These are phyloP conservation scores for Lithodes maja DNA, from an alignment of 2,888 invertebrate genomes.

Conservation along the genomic window DNA sequence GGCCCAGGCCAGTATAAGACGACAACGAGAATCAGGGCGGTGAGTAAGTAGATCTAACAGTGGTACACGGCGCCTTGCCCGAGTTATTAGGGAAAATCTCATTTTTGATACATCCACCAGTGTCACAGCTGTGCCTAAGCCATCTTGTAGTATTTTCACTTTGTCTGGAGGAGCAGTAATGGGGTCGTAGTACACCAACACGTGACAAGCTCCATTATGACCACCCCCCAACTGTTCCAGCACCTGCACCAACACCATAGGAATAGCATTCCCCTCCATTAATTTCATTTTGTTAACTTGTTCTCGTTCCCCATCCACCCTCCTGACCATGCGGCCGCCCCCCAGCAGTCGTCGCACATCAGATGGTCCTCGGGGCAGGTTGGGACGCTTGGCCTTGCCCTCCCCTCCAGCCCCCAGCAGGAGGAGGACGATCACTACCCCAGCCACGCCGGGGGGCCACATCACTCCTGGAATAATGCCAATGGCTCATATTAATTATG, in stretches of 20 bases:
- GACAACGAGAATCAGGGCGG: slow-evolving; percentile 50
- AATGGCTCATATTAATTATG: too few relatives aligned
- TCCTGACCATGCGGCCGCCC: background rate
- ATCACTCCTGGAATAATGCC: background rate
- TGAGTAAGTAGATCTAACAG: slow-evolving; percentile 47
- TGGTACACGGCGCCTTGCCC: slow-evolving; percentile 29
- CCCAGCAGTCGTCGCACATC: slow-evolving; percentile 46
- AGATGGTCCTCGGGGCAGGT: background rate
- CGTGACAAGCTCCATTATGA: slow-evolving; percentile 36
- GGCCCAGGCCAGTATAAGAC: slow-evolving; percentile 59
- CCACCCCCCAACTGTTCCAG: slow-evolving; percentile 45
- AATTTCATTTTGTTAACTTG: background rate
- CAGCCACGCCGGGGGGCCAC: background rate
- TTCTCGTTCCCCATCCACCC: background rate
- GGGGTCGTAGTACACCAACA: slow-evolving; percentile 59
- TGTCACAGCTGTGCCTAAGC: slow-evolving; percentile 44
- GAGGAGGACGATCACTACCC: background rate
- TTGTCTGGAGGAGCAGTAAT: slow-evolving; percentile 42
- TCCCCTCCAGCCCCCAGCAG: background rate
- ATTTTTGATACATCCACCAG: slow-evolving; percentile 57
- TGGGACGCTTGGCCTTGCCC: background rate
- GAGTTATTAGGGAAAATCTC: slow-evolving; percentile 55
- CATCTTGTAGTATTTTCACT: slow-evolving; percentile 9
- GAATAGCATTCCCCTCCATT: slow-evolving; percentile 35
- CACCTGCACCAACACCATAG: slow-evolving; percentile 46